Conservation (phyloP, 2,888 invertebrate genomes). For the Lepidochrysops patricia region DNA sequence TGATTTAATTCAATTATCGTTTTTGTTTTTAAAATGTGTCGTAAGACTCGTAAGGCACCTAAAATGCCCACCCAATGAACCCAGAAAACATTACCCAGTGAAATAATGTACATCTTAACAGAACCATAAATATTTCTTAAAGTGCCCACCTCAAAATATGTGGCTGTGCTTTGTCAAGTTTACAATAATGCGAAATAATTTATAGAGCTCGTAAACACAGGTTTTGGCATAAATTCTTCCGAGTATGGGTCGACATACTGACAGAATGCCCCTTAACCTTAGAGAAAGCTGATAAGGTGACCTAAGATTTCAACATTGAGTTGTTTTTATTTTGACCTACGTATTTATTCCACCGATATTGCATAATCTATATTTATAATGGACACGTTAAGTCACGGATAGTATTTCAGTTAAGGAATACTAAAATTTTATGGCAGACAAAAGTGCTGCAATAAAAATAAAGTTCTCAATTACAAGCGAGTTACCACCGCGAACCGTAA, state of each 20-base stretch:
- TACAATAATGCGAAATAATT: conserved; percentile 3
- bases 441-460: not conserved
- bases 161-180: not conserved
- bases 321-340: conserved; percentile 11
- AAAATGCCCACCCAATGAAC: not conserved
- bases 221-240: conserved; percentile 14
- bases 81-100: not conserved
- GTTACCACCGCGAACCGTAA: not conserved
- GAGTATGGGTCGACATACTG: conserved; percentile 21
- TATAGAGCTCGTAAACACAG: conserved; percentile 4
- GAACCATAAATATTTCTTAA: not conserved
- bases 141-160: not conserved
- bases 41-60: not conserved
- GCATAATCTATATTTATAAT: not conserved
- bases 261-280: conserved; percentile 26
- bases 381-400: not conserved
- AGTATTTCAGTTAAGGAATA: too few species aligned
- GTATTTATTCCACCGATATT: not conserved
- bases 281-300: conserved; percentile 26
- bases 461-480: not conserved
- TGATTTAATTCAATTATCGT: too few species aligned
- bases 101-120: not conserved
- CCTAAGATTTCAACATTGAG: conserved; percentile 14
- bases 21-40: not conserved
- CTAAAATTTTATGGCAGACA: not conserved